Evolutionary conservation across 2,888 invertebrate genomes (phyloP), one percentile per base, ranked within the genome.

Genomic region (Troilus luridus): DNA sequence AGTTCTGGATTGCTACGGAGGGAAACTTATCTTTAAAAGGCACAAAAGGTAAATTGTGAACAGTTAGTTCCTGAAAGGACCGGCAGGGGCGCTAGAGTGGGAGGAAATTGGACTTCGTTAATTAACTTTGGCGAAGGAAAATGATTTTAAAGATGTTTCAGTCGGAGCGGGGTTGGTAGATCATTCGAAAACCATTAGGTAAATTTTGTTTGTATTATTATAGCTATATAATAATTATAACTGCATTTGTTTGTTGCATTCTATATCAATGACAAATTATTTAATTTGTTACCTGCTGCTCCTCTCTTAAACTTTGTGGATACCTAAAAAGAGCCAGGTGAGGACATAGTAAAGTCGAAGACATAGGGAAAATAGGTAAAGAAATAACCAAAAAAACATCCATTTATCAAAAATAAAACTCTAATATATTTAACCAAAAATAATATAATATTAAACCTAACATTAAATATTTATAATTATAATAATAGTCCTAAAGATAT

Each of bases 71-170:
- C 14, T 85, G 56, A 85, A 85, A 85, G 81, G 81, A 41, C 81
- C 81, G 81, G 21, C 9, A 56, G 81, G 81, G 41, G 21, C 56
- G 81, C 54, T 11, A 56, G 56, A 41, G 41, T 54, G 54, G 81
- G 54, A 85, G 81, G 81, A 85, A 85, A 85, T 85, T 85, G 81
- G 81, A 41, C 56, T 56, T 56, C 56, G 81, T 85, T 85, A 85
- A 85, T 85, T 85, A 85, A 85, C 81, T 85, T 85, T 85, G 19
- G 19, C 54, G 0, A 9, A 85, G 81, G 81, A 85, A 85, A 85
- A 54, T 85, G 81, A 56, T 85, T 85, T 85, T 56, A 85, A 85
- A 85, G 54, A 85, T 56, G 81, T 3, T 56, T 56, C 11, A 56
- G 81, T 9, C 54, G 56, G 54, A 41, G 56, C 9, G 2, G 21